Evolutionary conservation across 1,140 invertebrate species (phyloP), one percentile per base, ranked within the genome.

Genomic region (Tribolium castaneum): DNA sequence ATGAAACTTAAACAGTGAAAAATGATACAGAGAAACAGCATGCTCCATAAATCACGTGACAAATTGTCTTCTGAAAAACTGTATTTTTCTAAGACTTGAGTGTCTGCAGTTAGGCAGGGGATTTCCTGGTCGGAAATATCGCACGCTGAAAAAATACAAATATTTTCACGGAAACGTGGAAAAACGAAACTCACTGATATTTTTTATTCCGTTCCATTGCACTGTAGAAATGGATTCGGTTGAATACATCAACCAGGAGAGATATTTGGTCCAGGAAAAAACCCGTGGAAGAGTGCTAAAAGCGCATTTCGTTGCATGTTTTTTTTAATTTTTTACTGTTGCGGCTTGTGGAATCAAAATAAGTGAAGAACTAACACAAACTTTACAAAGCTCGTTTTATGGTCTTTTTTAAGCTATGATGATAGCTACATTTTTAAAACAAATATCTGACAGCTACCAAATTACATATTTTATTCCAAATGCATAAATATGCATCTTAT

Each of bases 201-300:
- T 94, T 30, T 90, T 88, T 9, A 96, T 87, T 16, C 90, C 91
- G 49, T 91, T 87, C 94, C 94, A 96, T 82, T 96, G 94, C 13
- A 94, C 84, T 80, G 95, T 94, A 9, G 91, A 92, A 86, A 98
- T 89, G 0, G 95, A 93, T 89, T 99, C 97, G 83, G 95, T 97
- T 1, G 94, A 94, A 86, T 98, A 97, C 87, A 96, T 92, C 83
- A 99, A 90, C 96, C 97, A 99, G 0, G 96, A 98, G 7, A 98
- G 83, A 85, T 97, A 96, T 83, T 94, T 93, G 0, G 96, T 89
- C 95, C 96, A 98, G 16, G 90, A 89, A 30, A 98, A 88, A 78
- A 94, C 94, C 76, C 88, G 85, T 0, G 97, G 96, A 75, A 97
- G 87, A 2, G 95, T 92, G 78, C 94, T 94, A 84, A 25, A 89